Base-by-base conservation (phyloP, 2,113 vertebrate genomes). In the Sinocyclocheilus anshuiensis region DNA sequence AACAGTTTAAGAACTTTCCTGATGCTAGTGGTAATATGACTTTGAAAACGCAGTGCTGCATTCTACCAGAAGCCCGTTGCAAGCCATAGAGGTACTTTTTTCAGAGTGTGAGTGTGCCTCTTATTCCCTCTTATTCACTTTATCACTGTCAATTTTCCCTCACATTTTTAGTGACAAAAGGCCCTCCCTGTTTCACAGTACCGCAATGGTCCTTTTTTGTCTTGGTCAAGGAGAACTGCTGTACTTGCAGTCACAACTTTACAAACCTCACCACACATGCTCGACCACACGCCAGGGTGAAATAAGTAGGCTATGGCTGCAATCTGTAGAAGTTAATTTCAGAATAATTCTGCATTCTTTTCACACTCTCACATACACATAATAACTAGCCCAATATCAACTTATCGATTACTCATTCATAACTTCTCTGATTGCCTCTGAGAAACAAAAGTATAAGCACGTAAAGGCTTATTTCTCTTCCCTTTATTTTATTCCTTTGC, bases 101-200 rank as follows among this genome's bases (percentile, higher is more conserved):
- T 33, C 26, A 67, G 13, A 36, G 36, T 75, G 36, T 22, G 72
- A 22, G 39, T 24, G 72, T 42, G 72, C 72, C 72, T 45, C 72
- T 75, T n/a, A 12, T 61, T 61, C 55, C 72, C 72, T 45, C 72
- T 75, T n/a, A 12, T 61, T 61, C 55, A 61, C 29, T 80, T 61
- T 42, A 80, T 80, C 55, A 39, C 57, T 39, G 20, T 80, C 55
- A 80, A 4, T 78, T 33, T 20, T 33, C 33, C 50, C 50, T 77
- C 50, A 55, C 29, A 6, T 42, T 79, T 79, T 39, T 4, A 18
- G 53, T 61, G 26, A 36, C 16, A 0, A 59, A 59, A 22, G 72
- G 22, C 45, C 72, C 72, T 13, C 72, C 72, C 48, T 0, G 42
- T 33, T 36, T 36, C 36, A 36, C 36, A 36, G 36, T 36, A 39